A percentile compares a stretch with the other conserved stretches of the same genome.
Conservation (phyloP, 2,797 vertebrate genomes). For the Salarias fasciatus region DNA sequence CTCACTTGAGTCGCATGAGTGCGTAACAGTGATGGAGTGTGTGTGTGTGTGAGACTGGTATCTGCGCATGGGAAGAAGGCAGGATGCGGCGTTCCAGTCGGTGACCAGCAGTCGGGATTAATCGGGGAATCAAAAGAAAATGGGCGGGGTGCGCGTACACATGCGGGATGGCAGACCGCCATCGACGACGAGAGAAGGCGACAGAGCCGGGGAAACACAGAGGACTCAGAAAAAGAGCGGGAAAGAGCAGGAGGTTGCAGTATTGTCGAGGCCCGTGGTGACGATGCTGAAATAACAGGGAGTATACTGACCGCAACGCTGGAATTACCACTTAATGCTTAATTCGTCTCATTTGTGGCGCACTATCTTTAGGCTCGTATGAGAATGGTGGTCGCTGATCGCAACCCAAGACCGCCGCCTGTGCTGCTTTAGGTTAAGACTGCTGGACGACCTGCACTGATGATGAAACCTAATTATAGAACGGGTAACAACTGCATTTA, state of each 20-base stretch:
- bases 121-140: conserved; percentile 62
- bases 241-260: conserved; percentile 22
- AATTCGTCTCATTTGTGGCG: neutral
- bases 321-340: conserved; percentile 34
- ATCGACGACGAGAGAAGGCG: conserved; percentile 17
- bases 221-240: neutral
- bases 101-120: conserved; percentile 57
- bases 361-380: too few species aligned
- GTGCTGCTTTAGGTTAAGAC: too few species aligned
- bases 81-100: conserved; percentile 61
- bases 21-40: too few species aligned
- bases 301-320: conserved; percentile 34
- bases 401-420: too few species aligned
- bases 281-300: conserved; percentile 23
- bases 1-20: conserved; percentile 23
- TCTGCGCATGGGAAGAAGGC: conserved; percentile 53
- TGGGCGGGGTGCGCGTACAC: conserved; percentile 40
- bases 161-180: conserved; percentile 27
- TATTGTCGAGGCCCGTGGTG: conserved; percentile 8
- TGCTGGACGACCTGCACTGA: too few species aligned
- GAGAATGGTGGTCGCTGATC: too few species aligned
- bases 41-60: conserved; percentile 31
- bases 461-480: too few species aligned
- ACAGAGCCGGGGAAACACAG: conserved; percentile 9
- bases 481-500: too few species aligned